phyloP scores from a whole-genome alignment of 1,140 invertebrate genomes.

The Acromyrmex heyeri region DNA sequence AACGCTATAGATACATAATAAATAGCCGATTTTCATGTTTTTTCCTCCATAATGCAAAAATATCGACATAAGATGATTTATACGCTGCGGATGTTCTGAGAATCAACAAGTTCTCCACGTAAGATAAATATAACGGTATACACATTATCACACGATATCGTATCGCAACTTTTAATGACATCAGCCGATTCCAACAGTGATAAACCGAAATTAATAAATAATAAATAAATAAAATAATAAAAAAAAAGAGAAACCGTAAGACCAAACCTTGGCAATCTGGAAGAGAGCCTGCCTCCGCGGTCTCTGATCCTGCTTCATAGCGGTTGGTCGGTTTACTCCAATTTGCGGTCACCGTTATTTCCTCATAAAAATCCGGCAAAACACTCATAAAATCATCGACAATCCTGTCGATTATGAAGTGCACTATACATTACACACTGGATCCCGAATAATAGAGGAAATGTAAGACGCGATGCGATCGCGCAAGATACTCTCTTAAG shows the following conservation, averaged over 20 bases:
- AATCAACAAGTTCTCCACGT: conserved; percentile 70
- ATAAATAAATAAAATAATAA: conserved; percentile 21
- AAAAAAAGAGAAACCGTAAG: conserved; percentile 10
- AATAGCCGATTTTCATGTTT: not conserved
- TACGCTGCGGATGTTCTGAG: conserved; percentile 12
- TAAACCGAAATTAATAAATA: not conserved
- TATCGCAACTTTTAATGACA: conserved; percentile 23
- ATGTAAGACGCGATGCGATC: conserved; percentile 37
- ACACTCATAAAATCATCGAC: conserved; percentile 46
- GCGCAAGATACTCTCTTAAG: conserved; percentile 72
- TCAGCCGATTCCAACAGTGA: not conserved
- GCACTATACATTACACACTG: conserved; percentile 61
- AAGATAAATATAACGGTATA: conserved; percentile 67
- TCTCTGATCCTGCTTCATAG: conserved; percentile 85
- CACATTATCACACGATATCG: conserved; percentile 55
- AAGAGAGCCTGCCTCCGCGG: conserved; percentile 86
- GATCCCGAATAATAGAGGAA: not conserved
- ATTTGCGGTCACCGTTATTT: conserved; percentile 51
- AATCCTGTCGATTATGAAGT: not conserved
- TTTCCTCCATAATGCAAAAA: not conserved
- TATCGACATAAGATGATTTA: conserved; percentile 52
- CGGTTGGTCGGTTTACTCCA: conserved; percentile 17
- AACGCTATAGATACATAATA: not conserved
- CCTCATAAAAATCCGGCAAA: conserved; percentile 23
- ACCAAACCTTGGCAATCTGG: conserved; percentile 88